Evolutionary conservation across 2,113 vertebrate species (phyloP), one percentile per base, ranked within the genome.

Genomic region (Physeter macrocephalus): DNA sequence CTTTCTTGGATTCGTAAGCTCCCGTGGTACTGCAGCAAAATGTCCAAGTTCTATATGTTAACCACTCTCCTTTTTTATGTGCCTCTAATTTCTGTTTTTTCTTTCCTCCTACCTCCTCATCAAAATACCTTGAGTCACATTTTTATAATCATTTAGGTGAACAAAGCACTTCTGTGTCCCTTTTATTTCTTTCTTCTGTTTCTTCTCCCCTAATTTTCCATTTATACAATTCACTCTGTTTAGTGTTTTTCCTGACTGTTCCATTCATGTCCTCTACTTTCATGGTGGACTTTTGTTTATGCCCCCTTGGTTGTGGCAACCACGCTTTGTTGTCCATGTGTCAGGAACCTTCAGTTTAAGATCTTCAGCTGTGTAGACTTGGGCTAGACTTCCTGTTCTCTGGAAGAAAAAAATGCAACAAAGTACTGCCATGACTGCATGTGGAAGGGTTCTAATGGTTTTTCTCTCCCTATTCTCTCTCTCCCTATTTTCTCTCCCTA

Each of bases 61-160:
- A 11, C n/a, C 25, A 36, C 2, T 34, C 13, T 31, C 36, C 39
- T 77, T 82, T 77, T 36, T 36, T 34, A 36, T 25, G 34, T 54
- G 20, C 39, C 69, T 96, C 93, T 80, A 52, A 72, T 74, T 95
- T 92, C 81, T 93, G 15, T 39, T 91, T 85, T 78, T n/a, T 21
- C 88, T 59, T 93, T 66, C 54, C 77, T 90, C 11, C 12, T 14
- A 1, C 5, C 9, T 18, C 59, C 34, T 97, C 83, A 81, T 67
- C 8, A 23, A 88, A 54, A 95, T 49, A 72, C 12, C 88, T 49
- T 15, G n/a, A 25, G 1, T 1, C 27, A 31, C n/a, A 39, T 88
- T 90, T 93, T 87, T 87, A 69, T 85, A 61, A 81, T 84, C 25
- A 49, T 8, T 64, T 49, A 71, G 17, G 27, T 46, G 57, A 97